phyloP scores from a whole-genome alignment of 2,888 invertebrate species.

The Apamea epomidion region DNA sequence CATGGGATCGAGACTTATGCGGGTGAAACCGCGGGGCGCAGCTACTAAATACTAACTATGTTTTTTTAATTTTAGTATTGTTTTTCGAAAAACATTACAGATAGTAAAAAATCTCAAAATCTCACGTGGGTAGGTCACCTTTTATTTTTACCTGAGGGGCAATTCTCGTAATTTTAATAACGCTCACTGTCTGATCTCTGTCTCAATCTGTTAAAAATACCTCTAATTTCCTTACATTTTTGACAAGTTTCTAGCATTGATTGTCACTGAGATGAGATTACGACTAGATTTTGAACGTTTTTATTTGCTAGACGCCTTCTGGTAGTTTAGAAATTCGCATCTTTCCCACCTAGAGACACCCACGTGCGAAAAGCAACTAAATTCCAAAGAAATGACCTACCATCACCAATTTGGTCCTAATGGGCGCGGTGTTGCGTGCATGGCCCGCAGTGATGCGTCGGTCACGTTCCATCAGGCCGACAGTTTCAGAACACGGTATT shows the following conservation, averaged over 20 bases:
- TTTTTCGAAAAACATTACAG: background rate
- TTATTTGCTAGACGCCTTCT: no score
- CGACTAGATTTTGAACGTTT: no score
- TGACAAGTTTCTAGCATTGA: no score
- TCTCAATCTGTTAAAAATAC: no score
- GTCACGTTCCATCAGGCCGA: conserved; percentile 66
- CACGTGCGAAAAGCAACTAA: conserved; percentile 18
- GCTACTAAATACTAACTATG: no score
- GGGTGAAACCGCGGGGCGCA: no score
- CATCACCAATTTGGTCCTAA: conserved; percentile 41
- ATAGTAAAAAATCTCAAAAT: no score
- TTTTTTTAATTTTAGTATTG: background rate
- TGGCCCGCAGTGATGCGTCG: conserved; percentile 64
- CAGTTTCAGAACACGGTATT: conserved; percentile 49
- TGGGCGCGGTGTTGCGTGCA: conserved; percentile 63
- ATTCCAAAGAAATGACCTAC: conserved; percentile 38
- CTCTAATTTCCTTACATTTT: no score
- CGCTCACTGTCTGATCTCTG: no score
- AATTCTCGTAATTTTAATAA: no score
- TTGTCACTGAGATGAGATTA: no score
- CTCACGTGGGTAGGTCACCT: background rate
- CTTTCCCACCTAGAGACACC: background rate
- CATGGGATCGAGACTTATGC: no score
- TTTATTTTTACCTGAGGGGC: background rate
- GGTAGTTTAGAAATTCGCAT: background rate